Conservation (phyloP, 2,888 invertebrate species). For the Phytoseiulus persimilis region DNA sequence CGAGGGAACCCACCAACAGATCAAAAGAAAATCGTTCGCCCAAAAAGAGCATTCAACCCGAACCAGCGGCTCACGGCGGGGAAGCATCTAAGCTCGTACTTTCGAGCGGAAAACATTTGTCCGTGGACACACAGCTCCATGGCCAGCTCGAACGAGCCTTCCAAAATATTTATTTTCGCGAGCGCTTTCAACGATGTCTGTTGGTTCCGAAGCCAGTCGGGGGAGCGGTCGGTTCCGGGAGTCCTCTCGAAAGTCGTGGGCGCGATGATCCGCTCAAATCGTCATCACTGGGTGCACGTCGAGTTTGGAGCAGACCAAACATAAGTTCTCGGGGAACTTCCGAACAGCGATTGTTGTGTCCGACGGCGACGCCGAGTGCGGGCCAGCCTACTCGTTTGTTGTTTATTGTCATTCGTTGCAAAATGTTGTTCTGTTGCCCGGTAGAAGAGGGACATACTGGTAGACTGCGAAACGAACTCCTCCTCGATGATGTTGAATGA, state of each 20-base stretch:
- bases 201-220: no score
- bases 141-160: neutral
- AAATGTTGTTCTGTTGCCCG: neutral
- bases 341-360: neutral
- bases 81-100: neutral
- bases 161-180: neutral
- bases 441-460: neutral
- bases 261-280: neutral
- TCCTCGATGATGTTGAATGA: neutral
- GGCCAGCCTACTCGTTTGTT: neutral
- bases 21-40: neutral
- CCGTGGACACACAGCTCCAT: neutral
- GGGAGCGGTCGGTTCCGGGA: no score
- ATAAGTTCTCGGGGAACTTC: neutral
- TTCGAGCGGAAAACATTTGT: neutral
- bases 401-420: neutral
- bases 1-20: neutral
- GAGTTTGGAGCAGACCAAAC: neutral
- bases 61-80: neutral
- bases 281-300: neutral
- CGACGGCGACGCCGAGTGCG: neutral
- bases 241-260: neutral
- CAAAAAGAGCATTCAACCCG: constrained; percentile 5
- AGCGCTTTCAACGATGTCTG: neutral
- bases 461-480: neutral